Percentiles rank a stretch among this genome's conserved stretches.
Evolutionary conservation across 1,140 invertebrate species (phyloP).

Genomic region (Drosophila trapezifrons): DNA sequence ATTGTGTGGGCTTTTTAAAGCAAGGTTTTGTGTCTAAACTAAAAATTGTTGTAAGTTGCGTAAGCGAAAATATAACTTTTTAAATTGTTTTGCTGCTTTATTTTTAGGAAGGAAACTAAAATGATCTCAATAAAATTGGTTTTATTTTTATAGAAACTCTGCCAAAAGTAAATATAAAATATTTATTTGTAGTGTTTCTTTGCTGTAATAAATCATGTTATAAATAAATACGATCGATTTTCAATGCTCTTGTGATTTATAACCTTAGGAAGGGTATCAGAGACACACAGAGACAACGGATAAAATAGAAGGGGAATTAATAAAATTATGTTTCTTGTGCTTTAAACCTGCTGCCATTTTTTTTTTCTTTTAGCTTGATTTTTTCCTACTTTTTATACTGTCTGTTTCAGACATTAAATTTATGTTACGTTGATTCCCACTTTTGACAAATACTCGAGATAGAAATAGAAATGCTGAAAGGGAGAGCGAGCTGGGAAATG

Average conservation of each 20-base stretch:
- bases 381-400: neutral
- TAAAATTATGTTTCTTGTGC: constrained; percentile 61
- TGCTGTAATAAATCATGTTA: no score
- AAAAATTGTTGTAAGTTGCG: no score
- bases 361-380: neutral
- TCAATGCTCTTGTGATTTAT: neutral
- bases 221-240: no score
- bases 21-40: no score
- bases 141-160: no score
- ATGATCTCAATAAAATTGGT: no score
- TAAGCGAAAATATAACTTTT: no score
- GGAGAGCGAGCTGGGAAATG: constrained; percentile 14
- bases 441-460: constrained; percentile 36
- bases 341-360: constrained; percentile 29
- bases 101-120: no score
- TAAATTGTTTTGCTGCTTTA: no score
- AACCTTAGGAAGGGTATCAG: neutral
- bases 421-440: constrained; percentile 49
- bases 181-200: no score
- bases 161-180: no score
- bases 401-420: constrained; percentile 52
- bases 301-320: constrained; percentile 43
- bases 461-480: constrained; percentile 8
- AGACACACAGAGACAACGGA: neutral
- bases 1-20: no score